Base-by-base conservation (phyloP, 2,113 vertebrate species). In the Anoplopoma fimbria region DNA sequence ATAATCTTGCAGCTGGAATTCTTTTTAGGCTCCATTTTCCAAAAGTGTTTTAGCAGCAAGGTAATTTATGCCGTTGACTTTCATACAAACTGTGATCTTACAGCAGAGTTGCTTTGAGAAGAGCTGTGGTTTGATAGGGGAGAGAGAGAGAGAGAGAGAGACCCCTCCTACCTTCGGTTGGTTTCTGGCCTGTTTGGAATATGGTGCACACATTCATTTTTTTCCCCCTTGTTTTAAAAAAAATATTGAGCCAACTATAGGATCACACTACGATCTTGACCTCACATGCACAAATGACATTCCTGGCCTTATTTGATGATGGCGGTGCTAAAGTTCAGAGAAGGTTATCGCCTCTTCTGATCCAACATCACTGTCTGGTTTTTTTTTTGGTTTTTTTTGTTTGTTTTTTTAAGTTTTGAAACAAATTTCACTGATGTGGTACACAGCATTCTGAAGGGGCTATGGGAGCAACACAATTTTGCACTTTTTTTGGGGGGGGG, bases 241-340 rank as follows among this genome's bases (percentile, higher is more conserved):
- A 21, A 15, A 67, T 58, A 15, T 36, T 73, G 76, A 91, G 83
- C 88, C 88, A 89, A 87, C 76, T 79, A 72, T 75, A 87, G 72
- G 86, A 91, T 94, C 90, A 95, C 93, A 93, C 90, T 93, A 93
- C 76, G 88, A 87, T 86, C 91, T 92, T 88, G 75, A 89, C 85
- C 83, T 91, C 92, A 91, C 91, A 86, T 38, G 88, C 93, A 91
- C 92, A 89, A 85, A 72, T 74, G 78, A 84, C 82, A 91, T 92
- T 90, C 83, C 88, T 92, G 87, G 86, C 91, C 90, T 90, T 88
- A 89, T 89, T 88, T 88, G 69, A 81, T 53, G 74, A 83, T 58
- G 38, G 71, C 84, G 80, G 87, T 83, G 83, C 31, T 71, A 29
- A 81, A 19, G 61, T 81, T 81, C 53, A 10, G 61, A 79, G 65